Evolutionary conservation across 2,797 vertebrate genomes (phyloP).

Genomic region (Karalla daura): DNA sequence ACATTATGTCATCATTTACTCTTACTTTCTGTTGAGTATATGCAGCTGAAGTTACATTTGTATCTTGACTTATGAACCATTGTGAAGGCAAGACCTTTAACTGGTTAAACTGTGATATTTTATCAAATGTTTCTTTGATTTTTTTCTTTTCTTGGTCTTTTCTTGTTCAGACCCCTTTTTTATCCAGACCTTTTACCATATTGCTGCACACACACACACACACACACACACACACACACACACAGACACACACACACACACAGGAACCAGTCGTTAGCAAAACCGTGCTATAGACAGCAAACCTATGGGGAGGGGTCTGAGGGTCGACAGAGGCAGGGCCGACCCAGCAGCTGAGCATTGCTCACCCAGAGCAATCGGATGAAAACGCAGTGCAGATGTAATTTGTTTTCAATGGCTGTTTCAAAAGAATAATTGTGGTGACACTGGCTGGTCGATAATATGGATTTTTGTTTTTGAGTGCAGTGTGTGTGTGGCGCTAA

Average conservation of each 20-base stretch:
- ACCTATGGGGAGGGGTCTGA: conserved; percentile 71
- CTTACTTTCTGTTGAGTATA: not conserved
- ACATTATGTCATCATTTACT: too few relatives aligned
- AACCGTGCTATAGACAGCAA: conserved; percentile 84
- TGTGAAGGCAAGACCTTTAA: not conserved
- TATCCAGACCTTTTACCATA: conserved; percentile 12
- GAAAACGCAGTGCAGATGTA: conserved; percentile 99
- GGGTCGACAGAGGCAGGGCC: conserved; percentile 57
- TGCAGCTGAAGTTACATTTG: not conserved
- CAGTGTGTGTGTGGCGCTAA: conserved; percentile 98
- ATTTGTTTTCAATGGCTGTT: conserved; percentile 99
- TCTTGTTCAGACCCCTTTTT: not conserved
- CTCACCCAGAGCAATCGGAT: conserved; percentile 97
- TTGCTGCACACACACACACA: conserved; percentile 44
- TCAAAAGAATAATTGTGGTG: conserved; percentile 99
- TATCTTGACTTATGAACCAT: not conserved
- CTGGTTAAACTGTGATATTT: not conserved
- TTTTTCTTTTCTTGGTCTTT: conserved; percentile 51
- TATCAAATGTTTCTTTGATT: conserved; percentile 56
- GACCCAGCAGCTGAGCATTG: conserved; percentile 88
- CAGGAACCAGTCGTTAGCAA: conserved; percentile 82
- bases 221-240: conserved; percentile 35
- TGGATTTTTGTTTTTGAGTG: conserved; percentile 99
- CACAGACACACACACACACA: conserved; percentile 46
- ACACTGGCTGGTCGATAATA: conserved; percentile 98